Evolutionary conservation across 2,888 invertebrate species (phyloP).

Genomic region (Cataglyphis livida): DNA sequence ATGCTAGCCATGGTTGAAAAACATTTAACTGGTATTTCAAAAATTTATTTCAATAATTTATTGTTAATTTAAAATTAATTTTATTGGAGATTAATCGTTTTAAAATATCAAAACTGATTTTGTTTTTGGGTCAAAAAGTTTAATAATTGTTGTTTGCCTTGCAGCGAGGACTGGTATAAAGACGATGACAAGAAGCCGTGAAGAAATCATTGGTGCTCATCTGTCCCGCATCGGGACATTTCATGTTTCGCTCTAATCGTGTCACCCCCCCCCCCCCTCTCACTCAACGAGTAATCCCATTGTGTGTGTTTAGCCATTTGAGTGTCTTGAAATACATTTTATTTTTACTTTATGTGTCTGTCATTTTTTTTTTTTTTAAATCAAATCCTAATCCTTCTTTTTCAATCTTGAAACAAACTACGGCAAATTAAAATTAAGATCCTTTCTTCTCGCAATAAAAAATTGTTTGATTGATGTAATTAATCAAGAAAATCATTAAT

Average conservation of each 20-base stretch:
- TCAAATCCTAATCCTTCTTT: neutral
- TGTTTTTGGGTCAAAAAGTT: neutral
- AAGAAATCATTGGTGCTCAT: constrained; percentile 71
- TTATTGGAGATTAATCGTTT: neutral
- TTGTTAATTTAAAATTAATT: constrained; percentile 6
- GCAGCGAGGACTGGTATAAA: constrained; percentile 95
- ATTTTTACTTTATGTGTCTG: constrained; percentile 65
- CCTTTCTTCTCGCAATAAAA: neutral
- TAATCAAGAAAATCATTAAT: neutral
- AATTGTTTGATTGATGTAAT: neutral
- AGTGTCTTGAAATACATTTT: constrained; percentile 75
- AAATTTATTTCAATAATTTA: neutral
- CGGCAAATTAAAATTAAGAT: neutral
- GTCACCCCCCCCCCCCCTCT: constrained; percentile 54
- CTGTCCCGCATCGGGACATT: constrained; percentile 85
- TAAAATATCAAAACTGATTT: neutral
- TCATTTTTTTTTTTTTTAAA: neutral
- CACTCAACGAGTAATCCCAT: constrained; percentile 68
- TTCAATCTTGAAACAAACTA: neutral
- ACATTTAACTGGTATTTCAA: constrained; percentile 86
- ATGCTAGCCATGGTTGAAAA: constrained; percentile 88
- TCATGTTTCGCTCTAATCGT: constrained; percentile 62
- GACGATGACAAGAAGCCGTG: constrained; percentile 88
- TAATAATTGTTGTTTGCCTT: constrained; percentile 29
- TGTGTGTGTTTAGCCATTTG: constrained; percentile 71